Percentiles rank a stretch among this genome's conserved stretches.
Evolutionary conservation across 2,113 vertebrate genomes (phyloP).

Genomic region (Larimichthys polyactis): DNA sequence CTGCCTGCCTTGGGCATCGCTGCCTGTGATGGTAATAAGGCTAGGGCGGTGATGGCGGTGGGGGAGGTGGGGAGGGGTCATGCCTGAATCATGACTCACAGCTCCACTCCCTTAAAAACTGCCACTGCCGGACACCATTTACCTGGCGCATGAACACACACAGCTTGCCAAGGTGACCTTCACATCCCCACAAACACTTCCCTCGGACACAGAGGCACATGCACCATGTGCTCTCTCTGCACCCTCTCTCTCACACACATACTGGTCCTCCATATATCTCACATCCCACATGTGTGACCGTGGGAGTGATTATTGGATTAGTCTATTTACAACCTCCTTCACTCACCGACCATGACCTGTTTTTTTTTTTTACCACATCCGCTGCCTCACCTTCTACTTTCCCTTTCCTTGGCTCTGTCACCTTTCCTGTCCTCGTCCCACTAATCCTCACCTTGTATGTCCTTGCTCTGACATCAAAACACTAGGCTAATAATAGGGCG

Average conservation of each 20-base stretch:
- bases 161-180: constrained; percentile 63
- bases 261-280: constrained; percentile 42
- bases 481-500: too few relatives aligned
- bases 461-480: too few relatives aligned
- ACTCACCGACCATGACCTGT: constrained; percentile 46
- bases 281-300: constrained; percentile 32
- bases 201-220: constrained; percentile 9
- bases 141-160: constrained; percentile 32
- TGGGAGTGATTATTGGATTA: constrained; percentile 62
- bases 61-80: background rate
- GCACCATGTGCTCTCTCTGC: constrained; percentile 1
- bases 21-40: constrained; percentile 49
- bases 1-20: constrained; percentile 9
- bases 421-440: background rate
- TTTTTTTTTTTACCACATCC: background rate
- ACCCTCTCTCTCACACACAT: constrained; percentile 25
- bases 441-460: background rate
- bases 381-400: constrained; percentile 15
- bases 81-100: constrained; percentile 56
- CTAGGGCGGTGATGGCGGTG: background rate
- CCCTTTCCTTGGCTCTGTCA: constrained; percentile 9
- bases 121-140: constrained; percentile 29
- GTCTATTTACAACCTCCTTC: constrained; percentile 33
- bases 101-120: constrained; percentile 38
- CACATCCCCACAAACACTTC: constrained; percentile 39